phyloP scores from a whole-genome alignment of 1,140 invertebrate genomes.

The Plodia interpunctella region DNA sequence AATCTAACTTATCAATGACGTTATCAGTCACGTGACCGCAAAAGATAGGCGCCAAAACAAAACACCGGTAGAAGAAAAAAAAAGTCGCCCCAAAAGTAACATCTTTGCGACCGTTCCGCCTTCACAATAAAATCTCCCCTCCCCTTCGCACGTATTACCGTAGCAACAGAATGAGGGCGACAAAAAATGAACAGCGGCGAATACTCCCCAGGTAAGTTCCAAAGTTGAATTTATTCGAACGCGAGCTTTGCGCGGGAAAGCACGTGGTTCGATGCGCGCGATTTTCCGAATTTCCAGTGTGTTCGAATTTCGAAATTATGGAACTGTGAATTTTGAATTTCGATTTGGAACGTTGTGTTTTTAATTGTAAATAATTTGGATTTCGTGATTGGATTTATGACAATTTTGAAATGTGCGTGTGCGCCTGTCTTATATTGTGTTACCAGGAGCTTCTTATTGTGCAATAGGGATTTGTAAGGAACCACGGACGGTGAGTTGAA shows the following conservation, averaged over 20 bases:
- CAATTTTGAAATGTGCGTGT: conserved; percentile 42
- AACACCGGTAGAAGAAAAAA: conserved; percentile 46
- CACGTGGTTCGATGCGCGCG: conserved; percentile 48
- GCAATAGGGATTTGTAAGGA: conserved; percentile 49
- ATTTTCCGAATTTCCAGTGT: conserved; percentile 25
- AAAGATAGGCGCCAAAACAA: conserved; percentile 64
- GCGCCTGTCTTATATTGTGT: conserved; percentile 48
- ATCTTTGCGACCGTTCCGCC: conserved; percentile 47
- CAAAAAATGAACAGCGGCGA: conserved; percentile 30
- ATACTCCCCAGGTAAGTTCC: conserved; percentile 60
- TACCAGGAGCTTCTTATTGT: conserved; percentile 42
- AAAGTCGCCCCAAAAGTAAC: conserved; percentile 37
- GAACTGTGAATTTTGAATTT: conserved; percentile 13
- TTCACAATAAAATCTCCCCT: conserved; percentile 44
- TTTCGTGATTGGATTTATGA: conserved; percentile 22
- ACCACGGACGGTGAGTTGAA: conserved; percentile 42
- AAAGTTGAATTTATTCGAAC: conserved; percentile 60
- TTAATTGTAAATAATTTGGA: conserved; percentile 25
- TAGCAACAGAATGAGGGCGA: conserved; percentile 29
- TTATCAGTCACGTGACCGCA: conserved; percentile 50
- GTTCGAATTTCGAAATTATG: conserved; percentile 25
- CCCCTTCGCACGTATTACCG: conserved; percentile 27
- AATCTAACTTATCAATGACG: conserved; percentile 32
- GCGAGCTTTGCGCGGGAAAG: conserved; percentile 69
- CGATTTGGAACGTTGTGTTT: conserved; percentile 24